phyloP scores from a whole-genome alignment of 1,140 invertebrate species.

The Coenobita brevimanus region DNA sequence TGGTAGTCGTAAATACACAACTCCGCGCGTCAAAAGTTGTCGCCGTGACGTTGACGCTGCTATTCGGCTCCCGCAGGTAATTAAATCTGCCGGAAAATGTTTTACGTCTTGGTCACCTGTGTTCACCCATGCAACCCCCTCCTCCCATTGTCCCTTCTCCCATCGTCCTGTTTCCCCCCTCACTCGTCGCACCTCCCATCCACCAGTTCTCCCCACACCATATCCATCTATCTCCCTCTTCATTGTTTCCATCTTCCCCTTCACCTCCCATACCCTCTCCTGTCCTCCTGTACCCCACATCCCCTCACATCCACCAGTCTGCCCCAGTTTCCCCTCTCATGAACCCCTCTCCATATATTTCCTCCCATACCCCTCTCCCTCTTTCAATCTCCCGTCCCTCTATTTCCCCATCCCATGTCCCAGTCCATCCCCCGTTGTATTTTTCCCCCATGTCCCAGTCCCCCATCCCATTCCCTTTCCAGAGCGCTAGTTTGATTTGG shows the following conservation, averaged over 20 bases:
- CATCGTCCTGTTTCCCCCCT: too few relatives aligned
- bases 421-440: background rate
- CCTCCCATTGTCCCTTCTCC: background rate
- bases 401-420: background rate
- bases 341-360: background rate
- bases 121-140: background rate
- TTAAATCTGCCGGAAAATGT: constrained; percentile 5
- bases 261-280: background rate
- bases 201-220: background rate
- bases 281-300: background rate
- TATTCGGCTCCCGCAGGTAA: background rate
- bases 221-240: background rate
- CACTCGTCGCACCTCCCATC: background rate
- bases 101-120: background rate
- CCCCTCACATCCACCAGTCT: background rate
- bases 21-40: too few relatives aligned
- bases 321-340: background rate
- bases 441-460: background rate
- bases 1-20: too few relatives aligned
- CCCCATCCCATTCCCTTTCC: background rate
- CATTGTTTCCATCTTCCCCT: background rate
- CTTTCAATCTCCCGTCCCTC: background rate
- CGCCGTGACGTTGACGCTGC: too few relatives aligned
- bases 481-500: constrained; percentile 42
- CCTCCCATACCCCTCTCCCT: constrained; percentile 1